Base-by-base conservation (phyloP, 2,888 invertebrate species). In the Corythucha ciliata region DNA sequence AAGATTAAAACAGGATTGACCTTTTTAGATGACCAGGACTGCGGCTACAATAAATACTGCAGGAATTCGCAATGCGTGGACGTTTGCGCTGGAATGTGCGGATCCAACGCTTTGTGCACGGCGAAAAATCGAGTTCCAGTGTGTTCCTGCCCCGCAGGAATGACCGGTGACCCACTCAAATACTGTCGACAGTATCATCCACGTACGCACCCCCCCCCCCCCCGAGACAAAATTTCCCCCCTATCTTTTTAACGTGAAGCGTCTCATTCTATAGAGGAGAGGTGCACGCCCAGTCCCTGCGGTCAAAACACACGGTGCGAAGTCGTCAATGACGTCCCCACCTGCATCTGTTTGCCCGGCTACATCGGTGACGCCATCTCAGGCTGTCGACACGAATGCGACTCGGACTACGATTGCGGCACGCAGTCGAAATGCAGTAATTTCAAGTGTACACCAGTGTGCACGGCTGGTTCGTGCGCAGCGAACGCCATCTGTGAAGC, bases 311-410 rank as follows among this genome's bases (percentile, higher is more conserved):
- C 88, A 1, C 79, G 81, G 46, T 89, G 89, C 66, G 81, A 83
- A 64, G 83, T 85, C 8, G 71, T 80, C 36, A 81, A 81, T 65
- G 78, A 78, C 59, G 78, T 83, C 16, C 83, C 87, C 1, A 80
- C 83, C 8, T 90, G 90, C 64, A 80, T 80, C 44, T 90, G 89
- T 62, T 68, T 81, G 42, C 78, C 82, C 33, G 81, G 87, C 63
- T 83, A 74, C 69, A 69, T 70, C 69, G 88, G 88, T 37, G 82
- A 83, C 57, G 85, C 89, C 8, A 65, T 85, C 42, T 67, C 72
- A 22, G 87, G 87, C 1, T 90, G 89, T 63, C 77, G 80, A 10
- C 88, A 86, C 64, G 88, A 89, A 68, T 88, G 87, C 63, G 87
- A 87, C 51, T 75, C 76, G 7, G 84, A 87, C 64, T 69, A 72